Conservation (phyloP, 30 jellyfish, hydroid and myxozoan species). For the Aurelia sp. region DNA sequence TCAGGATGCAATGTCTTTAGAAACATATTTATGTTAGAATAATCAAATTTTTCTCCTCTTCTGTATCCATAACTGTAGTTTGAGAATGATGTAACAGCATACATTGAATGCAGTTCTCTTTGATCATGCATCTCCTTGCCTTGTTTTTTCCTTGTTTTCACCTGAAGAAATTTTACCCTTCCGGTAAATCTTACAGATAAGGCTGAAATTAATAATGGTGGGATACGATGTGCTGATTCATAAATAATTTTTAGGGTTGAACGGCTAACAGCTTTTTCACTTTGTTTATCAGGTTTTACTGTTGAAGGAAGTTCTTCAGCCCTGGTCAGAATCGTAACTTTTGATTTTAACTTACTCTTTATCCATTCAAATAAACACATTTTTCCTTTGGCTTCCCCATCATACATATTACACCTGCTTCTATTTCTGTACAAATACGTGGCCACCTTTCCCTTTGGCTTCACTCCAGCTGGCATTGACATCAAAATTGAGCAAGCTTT, state of each 20-base stretch:
- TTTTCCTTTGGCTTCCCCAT: slow-evolving; percentile 22
- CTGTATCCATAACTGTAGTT: slow-evolving; percentile 83
- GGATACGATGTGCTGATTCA: slow-evolving; percentile 47
- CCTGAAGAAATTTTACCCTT: slow-evolving; percentile 75
- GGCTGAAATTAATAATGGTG: slow-evolving; percentile 81
- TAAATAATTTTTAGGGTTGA: slow-evolving; percentile 43
- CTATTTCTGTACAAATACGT: slow-evolving; percentile 45
- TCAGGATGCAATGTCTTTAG: slow-evolving; percentile 93
- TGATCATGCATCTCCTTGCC: background rate
- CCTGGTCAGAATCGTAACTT: slow-evolving; percentile 44
- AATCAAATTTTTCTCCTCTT: slow-evolving; percentile 73
- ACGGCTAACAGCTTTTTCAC: background rate
- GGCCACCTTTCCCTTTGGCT: slow-evolving; percentile 91
- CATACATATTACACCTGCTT: slow-evolving; percentile 34
- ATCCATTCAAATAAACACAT: slow-evolving; percentile 76
- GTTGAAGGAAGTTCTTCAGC: slow-evolving; percentile 22
- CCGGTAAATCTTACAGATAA: slow-evolving; percentile 95
- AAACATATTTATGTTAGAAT: slow-evolving; percentile 77
- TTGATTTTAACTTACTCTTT: slow-evolving; percentile 60
- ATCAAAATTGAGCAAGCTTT: slow-evolving; percentile 62
- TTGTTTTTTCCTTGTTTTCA: slow-evolving; percentile 36
- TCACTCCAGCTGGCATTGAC: slow-evolving; percentile 87
- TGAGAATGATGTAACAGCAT: slow-evolving; percentile 38
- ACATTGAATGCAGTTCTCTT: background rate
- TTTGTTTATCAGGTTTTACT: background rate